phyloP scores from a whole-genome alignment of 1,140 invertebrate genomes.

The Mizuhopecten yessoensis region DNA sequence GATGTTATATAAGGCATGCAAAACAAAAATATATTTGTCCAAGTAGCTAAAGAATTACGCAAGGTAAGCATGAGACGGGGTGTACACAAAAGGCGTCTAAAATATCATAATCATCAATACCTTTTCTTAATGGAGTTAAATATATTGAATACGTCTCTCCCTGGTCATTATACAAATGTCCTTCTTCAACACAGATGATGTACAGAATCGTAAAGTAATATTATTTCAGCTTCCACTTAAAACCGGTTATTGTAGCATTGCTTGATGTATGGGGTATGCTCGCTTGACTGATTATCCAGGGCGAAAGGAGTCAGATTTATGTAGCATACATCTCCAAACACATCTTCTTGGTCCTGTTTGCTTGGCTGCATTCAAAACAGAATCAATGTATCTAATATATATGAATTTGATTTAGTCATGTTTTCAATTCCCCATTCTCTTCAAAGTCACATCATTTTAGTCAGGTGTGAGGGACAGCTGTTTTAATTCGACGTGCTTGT shows the following conservation, averaged over 20 bases:
- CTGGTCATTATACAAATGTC: no score
- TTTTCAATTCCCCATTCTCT: background rate
- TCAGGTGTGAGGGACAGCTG: conserved; percentile 7
- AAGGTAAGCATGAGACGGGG: no score
- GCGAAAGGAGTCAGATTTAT: background rate
- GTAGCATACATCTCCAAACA: background rate
- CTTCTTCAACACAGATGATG: background rate
- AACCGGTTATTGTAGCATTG: background rate
- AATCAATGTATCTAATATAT: conserved; percentile 8
- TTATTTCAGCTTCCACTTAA: background rate
- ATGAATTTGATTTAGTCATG: background rate
- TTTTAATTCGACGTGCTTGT: background rate
- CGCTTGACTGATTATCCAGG: background rate
- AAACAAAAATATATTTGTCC: no score
- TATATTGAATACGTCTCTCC: no score
- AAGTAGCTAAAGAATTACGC: no score
- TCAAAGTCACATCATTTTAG: background rate
- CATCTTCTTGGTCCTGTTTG: background rate
- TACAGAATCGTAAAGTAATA: background rate
- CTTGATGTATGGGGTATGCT: background rate
- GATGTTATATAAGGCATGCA: no score
- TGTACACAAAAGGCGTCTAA: no score
- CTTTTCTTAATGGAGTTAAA: no score
- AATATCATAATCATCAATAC: no score
- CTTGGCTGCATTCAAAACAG: background rate